Evolutionary conservation across 2,888 invertebrate genomes (phyloP).

Genomic region (Charanyca ferruginea): DNA sequence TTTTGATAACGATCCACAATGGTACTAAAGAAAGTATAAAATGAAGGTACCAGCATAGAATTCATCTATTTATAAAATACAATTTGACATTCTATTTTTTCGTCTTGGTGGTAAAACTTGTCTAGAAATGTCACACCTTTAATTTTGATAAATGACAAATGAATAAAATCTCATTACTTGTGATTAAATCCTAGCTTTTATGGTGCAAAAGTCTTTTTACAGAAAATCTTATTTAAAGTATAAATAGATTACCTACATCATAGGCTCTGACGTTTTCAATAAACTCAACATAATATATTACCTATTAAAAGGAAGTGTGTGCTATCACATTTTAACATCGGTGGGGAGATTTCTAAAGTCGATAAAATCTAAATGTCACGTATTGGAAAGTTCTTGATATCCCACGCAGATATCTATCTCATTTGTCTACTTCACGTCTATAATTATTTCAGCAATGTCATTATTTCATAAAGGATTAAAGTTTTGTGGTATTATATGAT

Average conservation of each 20-base stretch:
- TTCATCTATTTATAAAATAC: not conserved
- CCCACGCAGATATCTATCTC: conserved; percentile 21
- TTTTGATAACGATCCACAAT: no score
- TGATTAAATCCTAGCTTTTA: conserved; percentile 8
- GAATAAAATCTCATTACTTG: not conserved
- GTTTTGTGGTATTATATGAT: no score
- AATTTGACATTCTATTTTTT: no score
- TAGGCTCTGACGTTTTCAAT: not conserved
- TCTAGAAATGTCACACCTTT: not conserved
- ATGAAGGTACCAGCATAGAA: not conserved
- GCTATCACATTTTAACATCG: conserved; percentile 64
- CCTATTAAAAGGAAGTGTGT: conserved; percentile 47
- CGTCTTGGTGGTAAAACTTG: not conserved
- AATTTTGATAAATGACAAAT: not conserved
- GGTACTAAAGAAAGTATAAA: no score
- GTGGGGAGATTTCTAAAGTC: conserved; percentile 36
- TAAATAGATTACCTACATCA: no score
- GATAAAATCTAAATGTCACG: conserved; percentile 28
- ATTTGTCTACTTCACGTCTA: conserved; percentile 11
- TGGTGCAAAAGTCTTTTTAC: conserved; percentile 4
- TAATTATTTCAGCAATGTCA: not conserved
- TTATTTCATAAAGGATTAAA: not conserved
- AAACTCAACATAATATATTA: conserved; percentile 12
- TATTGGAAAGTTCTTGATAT: conserved; percentile 32
- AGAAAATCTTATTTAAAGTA: not conserved